Evolutionary conservation across 2,113 vertebrate genomes (phyloP).

Genomic region (Takifugu bimaculatus): DNA sequence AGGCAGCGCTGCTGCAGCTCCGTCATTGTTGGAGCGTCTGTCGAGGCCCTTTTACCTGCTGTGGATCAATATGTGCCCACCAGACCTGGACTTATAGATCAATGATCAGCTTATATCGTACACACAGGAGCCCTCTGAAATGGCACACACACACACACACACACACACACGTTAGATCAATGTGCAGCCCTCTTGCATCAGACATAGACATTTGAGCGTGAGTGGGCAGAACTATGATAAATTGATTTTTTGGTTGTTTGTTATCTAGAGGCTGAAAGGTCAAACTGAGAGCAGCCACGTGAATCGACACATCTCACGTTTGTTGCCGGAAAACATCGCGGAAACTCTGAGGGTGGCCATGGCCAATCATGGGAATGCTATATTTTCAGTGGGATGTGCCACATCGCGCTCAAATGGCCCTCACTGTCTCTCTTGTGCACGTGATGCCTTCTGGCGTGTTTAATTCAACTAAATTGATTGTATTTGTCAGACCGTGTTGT

Average conservation of each 20-base stretch:
- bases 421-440: too few species aligned
- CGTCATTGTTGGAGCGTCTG: conserved; percentile 15
- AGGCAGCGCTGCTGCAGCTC: not conserved
- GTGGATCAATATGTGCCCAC: conserved; percentile 41
- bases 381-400: too few species aligned
- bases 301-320: conserved; percentile 36
- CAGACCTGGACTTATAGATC: conserved; percentile 35
- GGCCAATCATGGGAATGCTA: too few species aligned
- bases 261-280: conserved; percentile 51
- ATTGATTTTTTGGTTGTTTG: conserved; percentile 42
- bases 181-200: conserved; percentile 25
- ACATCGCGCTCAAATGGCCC: too few species aligned
- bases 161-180: conserved; percentile 38
- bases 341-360: too few species aligned
- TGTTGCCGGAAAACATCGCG: not conserved
- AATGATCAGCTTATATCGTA: conserved; percentile 36
- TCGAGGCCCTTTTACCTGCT: conserved; percentile 40
- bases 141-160: conserved; percentile 3
- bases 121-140: conserved; percentile 1
- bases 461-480: too few species aligned
- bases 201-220: conserved; percentile 6
- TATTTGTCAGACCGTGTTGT: too few species aligned
- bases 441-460: too few species aligned
- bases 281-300: conserved; percentile 26
- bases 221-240: conserved; percentile 45